These are phyloP conservation scores for Pseudopipra pipra DNA, from an alignment of 2,113 vertebrate genomes.

Conservation along the genomic window DNA sequence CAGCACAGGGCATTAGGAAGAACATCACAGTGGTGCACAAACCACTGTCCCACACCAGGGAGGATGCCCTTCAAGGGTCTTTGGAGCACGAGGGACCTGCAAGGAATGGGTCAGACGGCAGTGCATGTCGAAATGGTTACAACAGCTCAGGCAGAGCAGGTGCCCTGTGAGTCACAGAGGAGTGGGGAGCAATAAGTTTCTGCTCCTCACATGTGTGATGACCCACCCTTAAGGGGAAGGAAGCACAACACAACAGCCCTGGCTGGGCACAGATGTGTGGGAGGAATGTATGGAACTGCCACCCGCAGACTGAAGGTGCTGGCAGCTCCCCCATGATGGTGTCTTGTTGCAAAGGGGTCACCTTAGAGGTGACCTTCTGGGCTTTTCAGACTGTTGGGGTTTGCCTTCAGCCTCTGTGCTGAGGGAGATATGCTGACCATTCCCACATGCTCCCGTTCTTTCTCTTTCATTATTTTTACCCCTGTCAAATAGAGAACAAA, in stretches of 20 bases:
- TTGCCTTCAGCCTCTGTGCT: background rate
- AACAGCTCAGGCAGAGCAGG: background rate
- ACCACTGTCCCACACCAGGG: fast-evolving
- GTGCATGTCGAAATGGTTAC: fast-evolving
- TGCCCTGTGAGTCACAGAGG: background rate
- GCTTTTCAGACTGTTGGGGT: background rate
- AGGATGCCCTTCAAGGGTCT: background rate
- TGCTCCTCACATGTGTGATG: background rate
- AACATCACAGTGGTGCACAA: fast-evolving
- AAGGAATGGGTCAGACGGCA: background rate
- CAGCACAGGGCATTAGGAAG: background rate
- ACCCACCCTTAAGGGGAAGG: background rate
- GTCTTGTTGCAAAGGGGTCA: background rate
- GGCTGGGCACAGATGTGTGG: background rate
- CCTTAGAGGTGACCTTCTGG: background rate
- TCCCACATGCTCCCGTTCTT: background rate
- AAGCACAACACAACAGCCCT: fast-evolving
- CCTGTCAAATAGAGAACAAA: background rate
- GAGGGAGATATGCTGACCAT: background rate
- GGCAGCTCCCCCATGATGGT: background rate
- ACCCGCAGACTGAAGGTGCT: background rate
- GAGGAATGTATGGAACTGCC: background rate
- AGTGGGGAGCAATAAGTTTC: background rate
- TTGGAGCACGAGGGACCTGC: background rate
- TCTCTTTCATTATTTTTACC: constrained; percentile 38